Percentiles rank a stretch among this genome's conserved stretches.
Conservation (phyloP, 1,140 invertebrate genomes). For the Magallana ariakensis region DNA sequence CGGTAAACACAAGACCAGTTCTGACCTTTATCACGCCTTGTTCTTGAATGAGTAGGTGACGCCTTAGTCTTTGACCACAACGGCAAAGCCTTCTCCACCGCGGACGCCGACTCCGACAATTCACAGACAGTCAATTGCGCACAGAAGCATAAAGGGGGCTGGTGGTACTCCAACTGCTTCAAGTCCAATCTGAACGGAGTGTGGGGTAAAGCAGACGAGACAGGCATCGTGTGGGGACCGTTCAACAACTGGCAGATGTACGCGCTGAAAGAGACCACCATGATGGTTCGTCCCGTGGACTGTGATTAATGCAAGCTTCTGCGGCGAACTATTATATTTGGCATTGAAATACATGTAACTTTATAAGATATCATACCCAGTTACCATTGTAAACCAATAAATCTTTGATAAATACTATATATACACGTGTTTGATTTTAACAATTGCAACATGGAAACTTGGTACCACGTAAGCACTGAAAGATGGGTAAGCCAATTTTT, state of each 20-base stretch:
- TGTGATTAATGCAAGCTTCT: neutral
- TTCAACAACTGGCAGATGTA: conserved; percentile 56
- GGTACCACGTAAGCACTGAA: too few species aligned
- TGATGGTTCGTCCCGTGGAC: conserved; percentile 56
- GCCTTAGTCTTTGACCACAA: conserved; percentile 55
- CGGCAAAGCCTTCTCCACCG: conserved; percentile 57
- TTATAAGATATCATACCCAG: too few species aligned
- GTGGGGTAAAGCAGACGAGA: conserved; percentile 46
- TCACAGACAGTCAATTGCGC: conserved; percentile 56
- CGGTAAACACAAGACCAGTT: too few species aligned
- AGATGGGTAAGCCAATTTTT: too few species aligned
- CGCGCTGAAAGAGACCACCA: conserved; percentile 51
- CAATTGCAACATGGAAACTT: too few species aligned
- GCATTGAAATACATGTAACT: too few species aligned
- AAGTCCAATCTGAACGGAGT: conserved; percentile 59
- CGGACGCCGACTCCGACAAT: conserved; percentile 53
- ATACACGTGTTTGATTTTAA: too few species aligned
- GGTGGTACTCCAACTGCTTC: conserved; percentile 60
- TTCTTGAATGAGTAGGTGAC: conserved; percentile 37
- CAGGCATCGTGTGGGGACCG: conserved; percentile 55
- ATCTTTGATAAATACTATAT: too few species aligned
- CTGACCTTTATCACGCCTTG: too few species aligned
- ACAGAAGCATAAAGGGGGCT: conserved; percentile 55
- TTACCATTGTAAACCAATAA: too few species aligned
- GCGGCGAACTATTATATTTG: neutral